These are phyloP conservation scores for Andricus grossulariae DNA, from an alignment of 1,140 invertebrate genomes.

Conservation along the genomic window DNA sequence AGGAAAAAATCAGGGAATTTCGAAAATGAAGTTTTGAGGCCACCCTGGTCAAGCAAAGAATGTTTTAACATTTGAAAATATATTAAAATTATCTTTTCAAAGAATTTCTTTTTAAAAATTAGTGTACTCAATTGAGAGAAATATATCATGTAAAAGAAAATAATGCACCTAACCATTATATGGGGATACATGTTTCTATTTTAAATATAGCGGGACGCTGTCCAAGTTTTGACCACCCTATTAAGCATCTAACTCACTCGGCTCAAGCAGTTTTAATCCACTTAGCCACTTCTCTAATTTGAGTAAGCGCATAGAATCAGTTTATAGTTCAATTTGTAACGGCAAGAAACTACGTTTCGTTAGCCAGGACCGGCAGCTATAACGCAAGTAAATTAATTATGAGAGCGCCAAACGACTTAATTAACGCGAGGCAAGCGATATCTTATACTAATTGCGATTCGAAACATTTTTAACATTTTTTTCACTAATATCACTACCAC, in stretches of 20 bases:
- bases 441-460: not conserved
- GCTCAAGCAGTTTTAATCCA: conserved; percentile 19
- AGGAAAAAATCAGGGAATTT: no score
- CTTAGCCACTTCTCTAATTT: conserved; percentile 24
- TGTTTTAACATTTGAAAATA: no score
- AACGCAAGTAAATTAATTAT: conserved; percentile 28
- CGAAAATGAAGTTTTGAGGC: no score
- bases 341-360: conserved; percentile 12
- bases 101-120: no score
- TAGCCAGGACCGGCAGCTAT: not conserved
- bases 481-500: not conserved
- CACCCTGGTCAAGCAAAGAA: no score
- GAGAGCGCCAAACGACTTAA: conserved; percentile 18
- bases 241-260: conserved; percentile 15
- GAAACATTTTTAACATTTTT: conserved; percentile 8
- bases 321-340: conserved; percentile 25
- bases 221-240: conserved; percentile 14
- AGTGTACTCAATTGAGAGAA: no score
- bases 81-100: no score
- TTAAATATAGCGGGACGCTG: not conserved
- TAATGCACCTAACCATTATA: no score
- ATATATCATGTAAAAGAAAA: no score
- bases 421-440: not conserved
- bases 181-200: no score
- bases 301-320: conserved; percentile 25